These are phyloP conservation scores for Hydriomena furcata DNA, from an alignment of 2,888 invertebrate genomes.

Conservation along the genomic window DNA sequence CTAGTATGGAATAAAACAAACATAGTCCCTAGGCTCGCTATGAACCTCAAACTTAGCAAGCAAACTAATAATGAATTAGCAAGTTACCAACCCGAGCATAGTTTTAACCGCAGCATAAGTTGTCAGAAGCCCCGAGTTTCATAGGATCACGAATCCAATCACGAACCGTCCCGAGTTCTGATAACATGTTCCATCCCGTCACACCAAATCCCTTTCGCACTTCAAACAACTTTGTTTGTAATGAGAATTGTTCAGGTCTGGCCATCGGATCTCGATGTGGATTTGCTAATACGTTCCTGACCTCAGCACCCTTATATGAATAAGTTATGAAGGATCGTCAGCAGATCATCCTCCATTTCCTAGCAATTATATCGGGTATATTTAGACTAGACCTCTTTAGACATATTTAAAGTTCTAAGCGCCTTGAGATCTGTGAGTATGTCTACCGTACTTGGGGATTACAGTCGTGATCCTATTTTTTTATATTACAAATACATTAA, in stretches of 20 bases:
- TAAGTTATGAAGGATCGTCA: slow-evolving; percentile 5
- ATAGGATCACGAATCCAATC: slow-evolving; percentile 4
- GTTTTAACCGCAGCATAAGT: slow-evolving; percentile 6
- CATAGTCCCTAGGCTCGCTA: no score
- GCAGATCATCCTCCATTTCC: slow-evolving; percentile 6
- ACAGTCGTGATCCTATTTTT: no score
- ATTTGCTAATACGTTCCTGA: not conserved
- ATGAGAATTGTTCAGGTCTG: no score
- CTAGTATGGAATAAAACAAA: no score
- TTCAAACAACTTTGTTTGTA: no score
- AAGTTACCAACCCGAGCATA: slow-evolving; percentile 2
- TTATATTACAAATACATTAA: no score
- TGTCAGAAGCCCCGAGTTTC: slow-evolving; percentile 1
- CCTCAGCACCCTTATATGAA: not conserved
- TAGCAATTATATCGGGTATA: no score
- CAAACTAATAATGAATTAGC: slow-evolving; percentile 2
- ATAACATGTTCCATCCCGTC: not conserved
- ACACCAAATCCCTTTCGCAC: not conserved
- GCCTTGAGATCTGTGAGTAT: no score
- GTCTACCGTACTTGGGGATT: no score
- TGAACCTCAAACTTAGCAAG: not conserved
- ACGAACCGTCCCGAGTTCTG: not conserved
- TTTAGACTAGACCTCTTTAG: no score
- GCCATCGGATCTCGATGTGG: no score
- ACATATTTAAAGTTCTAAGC: no score